Conservation (phyloP, 2,113 vertebrate species). For the Grantiella picta region DNA sequence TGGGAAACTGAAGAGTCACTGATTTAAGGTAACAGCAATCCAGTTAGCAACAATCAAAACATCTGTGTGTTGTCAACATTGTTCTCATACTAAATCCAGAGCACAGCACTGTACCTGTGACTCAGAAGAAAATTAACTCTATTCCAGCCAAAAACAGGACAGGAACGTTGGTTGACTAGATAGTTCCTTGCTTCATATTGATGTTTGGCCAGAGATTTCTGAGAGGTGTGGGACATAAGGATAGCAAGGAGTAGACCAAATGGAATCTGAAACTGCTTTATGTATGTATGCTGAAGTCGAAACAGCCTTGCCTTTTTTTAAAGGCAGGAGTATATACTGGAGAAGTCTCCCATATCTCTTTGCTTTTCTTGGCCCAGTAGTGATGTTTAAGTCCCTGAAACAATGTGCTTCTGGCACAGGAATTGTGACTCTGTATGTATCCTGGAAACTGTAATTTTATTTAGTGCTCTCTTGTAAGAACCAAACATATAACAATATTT, state of each 20-base stretch:
- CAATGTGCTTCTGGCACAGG: background rate
- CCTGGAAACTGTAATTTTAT: background rate
- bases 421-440: background rate
- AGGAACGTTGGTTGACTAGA: fast-evolving
- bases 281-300: background rate
- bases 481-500: background rate
- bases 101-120: background rate
- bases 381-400: background rate
- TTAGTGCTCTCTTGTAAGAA: background rate
- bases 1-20: background rate
- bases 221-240: background rate
- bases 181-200: background rate
- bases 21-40: background rate
- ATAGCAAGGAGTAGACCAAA: background rate
- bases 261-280: background rate
- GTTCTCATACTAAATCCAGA: background rate
- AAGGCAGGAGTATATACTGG: background rate
- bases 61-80: background rate
- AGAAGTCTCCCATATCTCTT: background rate
- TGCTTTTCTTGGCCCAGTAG: background rate
- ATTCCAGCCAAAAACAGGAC: background rate
- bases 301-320: background rate
- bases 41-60: background rate
- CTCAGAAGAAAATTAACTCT: background rate
- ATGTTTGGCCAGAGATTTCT: background rate